phyloP scores from a whole-genome alignment of 2,797 vertebrate species.

The Diglossa cyanea region DNA sequence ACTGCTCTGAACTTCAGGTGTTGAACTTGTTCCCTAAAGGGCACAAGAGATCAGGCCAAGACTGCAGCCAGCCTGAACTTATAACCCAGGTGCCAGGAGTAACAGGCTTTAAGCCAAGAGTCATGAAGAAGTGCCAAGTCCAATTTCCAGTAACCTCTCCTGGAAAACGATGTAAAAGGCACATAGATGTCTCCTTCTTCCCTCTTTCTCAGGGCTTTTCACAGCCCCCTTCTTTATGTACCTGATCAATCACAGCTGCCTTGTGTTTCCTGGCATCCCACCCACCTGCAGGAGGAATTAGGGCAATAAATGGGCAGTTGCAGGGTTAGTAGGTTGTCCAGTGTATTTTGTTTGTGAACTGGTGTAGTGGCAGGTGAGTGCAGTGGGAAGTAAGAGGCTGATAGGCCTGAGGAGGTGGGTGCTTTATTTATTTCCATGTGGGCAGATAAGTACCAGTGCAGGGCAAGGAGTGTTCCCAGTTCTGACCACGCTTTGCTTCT shows the following conservation, averaged over 20 bases:
- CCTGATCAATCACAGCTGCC: background rate
- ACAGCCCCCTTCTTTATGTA: background rate
- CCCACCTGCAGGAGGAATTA: background rate
- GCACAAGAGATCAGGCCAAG: background rate
- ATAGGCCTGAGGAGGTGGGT: background rate
- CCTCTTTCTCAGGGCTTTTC: background rate
- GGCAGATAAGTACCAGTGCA: fast-evolving
- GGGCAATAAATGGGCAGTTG: background rate
- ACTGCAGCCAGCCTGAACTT: background rate
- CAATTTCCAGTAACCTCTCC: background rate
- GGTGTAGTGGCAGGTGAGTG: background rate
- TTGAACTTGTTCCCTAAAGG: background rate
- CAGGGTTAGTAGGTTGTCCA: fast-evolving
- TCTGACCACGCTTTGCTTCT: background rate
- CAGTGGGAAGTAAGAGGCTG: background rate
- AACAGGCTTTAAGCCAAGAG: background rate
- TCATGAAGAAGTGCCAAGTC: background rate
- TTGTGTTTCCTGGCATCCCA: background rate
- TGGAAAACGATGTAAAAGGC: background rate
- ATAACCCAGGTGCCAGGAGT: background rate
- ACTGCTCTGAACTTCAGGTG: background rate
- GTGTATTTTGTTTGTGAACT: fast-evolving
- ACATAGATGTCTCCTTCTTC: fast-evolving
- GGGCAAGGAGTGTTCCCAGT: fast-evolving
- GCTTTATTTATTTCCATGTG: background rate